These are phyloP conservation scores for Ctenopoma multispine DNA, from an alignment of 2,797 vertebrate species.

Conservation along the genomic window DNA sequence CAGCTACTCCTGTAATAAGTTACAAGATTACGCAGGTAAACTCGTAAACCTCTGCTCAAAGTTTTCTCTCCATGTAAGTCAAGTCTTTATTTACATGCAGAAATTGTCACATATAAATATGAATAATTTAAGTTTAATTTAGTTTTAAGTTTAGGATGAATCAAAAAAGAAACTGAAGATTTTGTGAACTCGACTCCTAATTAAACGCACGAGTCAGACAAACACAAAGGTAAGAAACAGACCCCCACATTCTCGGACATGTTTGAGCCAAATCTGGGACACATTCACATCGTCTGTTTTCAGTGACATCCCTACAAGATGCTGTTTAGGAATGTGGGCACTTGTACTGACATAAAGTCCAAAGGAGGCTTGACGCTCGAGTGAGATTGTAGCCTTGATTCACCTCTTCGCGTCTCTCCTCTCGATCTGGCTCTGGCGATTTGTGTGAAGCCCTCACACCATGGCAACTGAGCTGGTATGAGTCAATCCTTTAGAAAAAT, in stretches of 20 bases:
- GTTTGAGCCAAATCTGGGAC: conserved; percentile 66
- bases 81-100: not conserved
- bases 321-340: conserved; percentile 73
- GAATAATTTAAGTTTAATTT: no score
- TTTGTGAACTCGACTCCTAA: conserved; percentile 46
- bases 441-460: conserved; percentile 70
- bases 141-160: no score
- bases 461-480: conserved; percentile 84
- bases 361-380: conserved; percentile 70
- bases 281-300: conserved; percentile 70
- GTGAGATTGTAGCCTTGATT: conserved; percentile 80
- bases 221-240: conserved; percentile 67
- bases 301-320: conserved; percentile 75
- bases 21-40: no score
- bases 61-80: no score
- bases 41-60: no score
- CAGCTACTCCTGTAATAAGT: no score
- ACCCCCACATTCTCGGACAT: conserved; percentile 52
- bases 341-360: conserved; percentile 79
- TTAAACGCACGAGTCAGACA: conserved; percentile 62
- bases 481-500: conserved; percentile 82
- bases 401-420: conserved; percentile 67
- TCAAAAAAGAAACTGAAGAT: conserved; percentile 31
- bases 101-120: no score
- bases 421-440: conserved; percentile 59